phyloP scores from a whole-genome alignment of 2,797 vertebrate species.

The Ptychadena robeensis region DNA sequence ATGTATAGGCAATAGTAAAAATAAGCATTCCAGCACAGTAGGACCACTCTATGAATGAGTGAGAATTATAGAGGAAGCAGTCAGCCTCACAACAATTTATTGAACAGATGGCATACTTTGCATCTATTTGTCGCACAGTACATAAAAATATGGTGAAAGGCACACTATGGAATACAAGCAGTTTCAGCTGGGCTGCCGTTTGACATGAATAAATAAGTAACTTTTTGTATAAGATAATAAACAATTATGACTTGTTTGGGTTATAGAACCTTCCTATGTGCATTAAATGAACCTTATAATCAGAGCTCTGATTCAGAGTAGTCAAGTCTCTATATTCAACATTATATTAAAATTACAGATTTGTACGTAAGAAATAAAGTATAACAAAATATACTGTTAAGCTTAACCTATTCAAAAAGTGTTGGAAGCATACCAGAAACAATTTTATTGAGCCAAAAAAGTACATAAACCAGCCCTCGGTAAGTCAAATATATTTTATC shows the following conservation, averaged over 20 bases:
- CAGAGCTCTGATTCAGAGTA: background rate
- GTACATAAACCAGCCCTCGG: too few relatives aligned
- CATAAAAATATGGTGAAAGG: constrained; percentile 40
- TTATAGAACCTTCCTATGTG: background rate
- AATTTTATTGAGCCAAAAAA: too few relatives aligned
- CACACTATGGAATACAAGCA: constrained; percentile 28
- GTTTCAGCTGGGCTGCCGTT: constrained; percentile 19
- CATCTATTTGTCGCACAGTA: constrained; percentile 46
- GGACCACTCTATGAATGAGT: constrained; percentile 26
- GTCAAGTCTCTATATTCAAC: background rate
- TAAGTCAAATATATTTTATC: too few relatives aligned
- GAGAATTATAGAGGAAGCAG: constrained; percentile 47
- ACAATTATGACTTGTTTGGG: constrained; percentile 5
- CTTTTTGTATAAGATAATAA: constrained; percentile 19
- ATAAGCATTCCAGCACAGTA: constrained; percentile 44
- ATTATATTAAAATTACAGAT: background rate
- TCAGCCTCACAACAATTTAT: constrained; percentile 48
- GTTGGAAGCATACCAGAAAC: too few relatives aligned
- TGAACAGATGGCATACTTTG: constrained; percentile 45
- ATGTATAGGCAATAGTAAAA: constrained; percentile 55
- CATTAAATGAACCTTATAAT: background rate
- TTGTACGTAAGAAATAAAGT: background rate
- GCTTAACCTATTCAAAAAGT: too few relatives aligned
- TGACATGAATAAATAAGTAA: constrained; percentile 24
- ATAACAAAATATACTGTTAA: too few relatives aligned